Evolutionary conservation across 2,797 vertebrate genomes (phyloP).

Genomic region (Avahi laniger): DNA sequence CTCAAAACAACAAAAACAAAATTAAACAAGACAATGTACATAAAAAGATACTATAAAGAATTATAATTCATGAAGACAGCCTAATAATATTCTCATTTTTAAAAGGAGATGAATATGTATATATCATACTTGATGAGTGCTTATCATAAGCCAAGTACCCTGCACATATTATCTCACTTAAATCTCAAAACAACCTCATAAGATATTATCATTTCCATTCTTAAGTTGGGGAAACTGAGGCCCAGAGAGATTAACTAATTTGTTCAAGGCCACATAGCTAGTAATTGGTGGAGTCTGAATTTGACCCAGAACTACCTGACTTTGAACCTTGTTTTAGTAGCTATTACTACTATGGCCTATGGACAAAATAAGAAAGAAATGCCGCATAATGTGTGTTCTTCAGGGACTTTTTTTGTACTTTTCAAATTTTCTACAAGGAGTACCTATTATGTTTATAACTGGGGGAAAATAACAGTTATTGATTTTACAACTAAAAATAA

Average conservation of each 20-base stretch:
- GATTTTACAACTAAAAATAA: not conserved
- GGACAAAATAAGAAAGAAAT: not conserved
- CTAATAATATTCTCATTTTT: not conserved
- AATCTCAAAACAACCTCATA: not conserved
- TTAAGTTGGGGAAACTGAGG: not conserved
- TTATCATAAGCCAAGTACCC: not conserved
- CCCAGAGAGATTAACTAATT: not conserved
- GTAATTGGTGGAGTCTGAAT: not conserved
- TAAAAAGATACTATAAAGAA: not conserved
- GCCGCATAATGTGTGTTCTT: not conserved
- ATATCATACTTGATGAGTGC: not conserved
- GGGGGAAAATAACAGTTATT: not conserved
- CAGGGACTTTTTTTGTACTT: not conserved
- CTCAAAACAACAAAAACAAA: not conserved
- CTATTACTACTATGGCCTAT: not conserved
- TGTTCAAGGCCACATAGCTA: not conserved
- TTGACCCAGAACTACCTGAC: not conserved
- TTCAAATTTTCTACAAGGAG: not conserved
- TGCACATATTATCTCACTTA: not conserved
- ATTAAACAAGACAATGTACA: not conserved
- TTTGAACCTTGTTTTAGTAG: not conserved
- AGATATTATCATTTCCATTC: not conserved
- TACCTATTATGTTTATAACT: not conserved
- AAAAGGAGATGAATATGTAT: not conserved
- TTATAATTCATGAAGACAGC: not conserved